Conservation (phyloP, 2,113 vertebrate genomes). For the Sisor rabdophorus region DNA sequence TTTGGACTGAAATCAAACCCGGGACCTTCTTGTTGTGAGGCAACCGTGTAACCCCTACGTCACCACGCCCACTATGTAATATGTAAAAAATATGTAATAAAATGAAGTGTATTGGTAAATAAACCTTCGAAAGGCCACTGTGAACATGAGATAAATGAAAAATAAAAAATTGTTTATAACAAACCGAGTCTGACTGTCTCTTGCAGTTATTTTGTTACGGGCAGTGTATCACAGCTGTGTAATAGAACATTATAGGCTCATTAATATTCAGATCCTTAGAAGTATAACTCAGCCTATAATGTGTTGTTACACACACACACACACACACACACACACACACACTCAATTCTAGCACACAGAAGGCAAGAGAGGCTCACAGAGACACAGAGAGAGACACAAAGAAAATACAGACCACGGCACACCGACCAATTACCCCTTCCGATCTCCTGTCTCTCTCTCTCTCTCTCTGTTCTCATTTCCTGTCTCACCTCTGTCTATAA, state of each 20-base stretch:
- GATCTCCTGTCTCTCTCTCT: conserved; percentile 60
- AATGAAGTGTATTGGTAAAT: no score
- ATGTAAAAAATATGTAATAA: no score
- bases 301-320: not conserved
- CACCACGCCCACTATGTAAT: no score
- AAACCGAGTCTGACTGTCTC: no score
- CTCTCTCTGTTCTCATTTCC: conserved; percentile 50
- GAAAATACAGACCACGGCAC: conserved; percentile 66
- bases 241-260: not conserved
- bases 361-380: conserved; percentile 68
- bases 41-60: no score
- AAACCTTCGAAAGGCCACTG: not conserved
- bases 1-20: no score
- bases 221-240: not conserved
- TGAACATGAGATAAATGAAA: not conserved
- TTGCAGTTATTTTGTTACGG: not conserved
- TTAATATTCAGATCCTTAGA: not conserved
- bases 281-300: not conserved
- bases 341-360: conserved; percentile 65
- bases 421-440: conserved; percentile 62
- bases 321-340: conserved; percentile 43
- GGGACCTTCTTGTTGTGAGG: no score
- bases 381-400: conserved; percentile 62
- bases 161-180: not conserved
- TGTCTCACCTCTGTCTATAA: conserved; percentile 74